A percentile compares a stretch with the other conserved stretches of the same genome.
These are phyloP conservation scores for Bostrychus sinensis DNA, from an alignment of 2,113 vertebrate genomes.

Conservation along the genomic window DNA sequence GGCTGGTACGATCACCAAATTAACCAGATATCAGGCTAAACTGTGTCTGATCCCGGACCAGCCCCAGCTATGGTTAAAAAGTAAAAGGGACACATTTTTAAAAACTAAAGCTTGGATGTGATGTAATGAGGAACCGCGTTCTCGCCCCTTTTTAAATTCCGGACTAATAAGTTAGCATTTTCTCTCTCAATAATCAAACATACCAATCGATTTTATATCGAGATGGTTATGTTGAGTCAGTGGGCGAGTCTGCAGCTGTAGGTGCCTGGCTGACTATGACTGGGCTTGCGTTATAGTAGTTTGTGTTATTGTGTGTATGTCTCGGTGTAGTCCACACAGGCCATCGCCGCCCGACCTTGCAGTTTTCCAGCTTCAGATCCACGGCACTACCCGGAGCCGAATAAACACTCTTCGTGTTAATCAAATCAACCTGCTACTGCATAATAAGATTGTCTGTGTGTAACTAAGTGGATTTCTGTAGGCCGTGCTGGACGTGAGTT, in stretches of 20 bases:
- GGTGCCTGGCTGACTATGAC: background rate
- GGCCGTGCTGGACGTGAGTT: constrained; percentile 22
- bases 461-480: constrained; percentile 72
- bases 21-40: background rate
- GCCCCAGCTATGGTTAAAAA: background rate
- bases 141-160: constrained; percentile 51
- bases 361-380: constrained; percentile 25
- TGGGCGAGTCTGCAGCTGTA: background rate
- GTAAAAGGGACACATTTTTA: background rate
- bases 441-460: constrained; percentile 69
- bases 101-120: background rate
- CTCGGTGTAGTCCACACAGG: constrained; percentile 43
- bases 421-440: constrained; percentile 56
- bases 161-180: constrained; percentile 48
- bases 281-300: background rate
- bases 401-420: constrained; percentile 32
- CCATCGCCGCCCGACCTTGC: constrained; percentile 72
- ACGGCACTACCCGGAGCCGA: constrained; percentile 9
- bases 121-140: constrained; percentile 29
- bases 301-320: constrained; percentile 29
- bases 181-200: constrained; percentile 35
- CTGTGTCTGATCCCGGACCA: background rate
- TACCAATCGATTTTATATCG: constrained; percentile 29
- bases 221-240: background rate
- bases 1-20: constrained; percentile 59